Base-by-base conservation (phyloP, 2,113 vertebrate genomes). In the Emydura subglobosa region DNA sequence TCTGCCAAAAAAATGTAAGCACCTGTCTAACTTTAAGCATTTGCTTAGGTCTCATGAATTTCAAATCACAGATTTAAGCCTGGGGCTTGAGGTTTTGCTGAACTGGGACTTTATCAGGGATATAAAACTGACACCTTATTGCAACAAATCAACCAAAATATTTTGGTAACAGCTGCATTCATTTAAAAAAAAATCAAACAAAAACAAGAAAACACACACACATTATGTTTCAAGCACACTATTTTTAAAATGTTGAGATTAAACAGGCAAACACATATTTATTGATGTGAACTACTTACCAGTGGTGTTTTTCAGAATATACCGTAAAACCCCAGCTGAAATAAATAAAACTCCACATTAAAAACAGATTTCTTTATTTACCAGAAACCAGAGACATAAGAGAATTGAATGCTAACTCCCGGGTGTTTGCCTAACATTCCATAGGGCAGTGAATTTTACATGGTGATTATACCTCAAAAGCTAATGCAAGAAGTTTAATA, bases 311-410 rank as follows among this genome's bases (percentile, higher is more conserved):
- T 94, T 99, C 99, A n/a, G 98, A 98, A 98, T 98, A 99, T 44
- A 99, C 87, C 0, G 99, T 99, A 97, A 99, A 98, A 83, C 99
- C 99, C 99, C 99, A 99, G 96, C 99, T 99, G 98, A 92, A 97
- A 94, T 44, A 96, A 85, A 91, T 24, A 87, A 57, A 54, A 87
- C 4, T 87, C 88, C 31, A 89, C 5, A 90, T 29, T 68, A 80
- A 6, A 91, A n/a, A 88, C 54, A 50, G 13, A 47, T 96, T 96
- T 83, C 86, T 79, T 50, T 50, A 31, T 25, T 65, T 93, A 54
- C 34, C 27, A 85, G 57, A 81, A 94, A 81, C 21, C 12, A 78
- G 44, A 27, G 24, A 25, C 13, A 78, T 16, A 78, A 47, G 34
- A 68, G 24, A 76, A 47, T 4, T 44, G 25, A 78, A 29, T 47